Percentiles rank a stretch among this genome's conserved stretches.
phyloP scores from a whole-genome alignment of 2,888 invertebrate species.

The Dascillus cervinus region DNA sequence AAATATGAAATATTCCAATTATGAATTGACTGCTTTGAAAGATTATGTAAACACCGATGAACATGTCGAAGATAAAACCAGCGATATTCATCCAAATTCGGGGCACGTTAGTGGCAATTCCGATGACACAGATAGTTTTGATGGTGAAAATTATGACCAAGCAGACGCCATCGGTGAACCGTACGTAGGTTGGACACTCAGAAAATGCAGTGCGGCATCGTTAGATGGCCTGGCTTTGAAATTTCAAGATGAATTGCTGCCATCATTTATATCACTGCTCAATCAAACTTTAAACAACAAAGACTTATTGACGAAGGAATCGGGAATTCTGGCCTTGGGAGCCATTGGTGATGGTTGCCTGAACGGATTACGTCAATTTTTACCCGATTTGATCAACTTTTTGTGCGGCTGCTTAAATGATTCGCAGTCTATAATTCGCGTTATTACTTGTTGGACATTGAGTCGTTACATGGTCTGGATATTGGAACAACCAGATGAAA shows the following conservation, averaged over 20 bases:
- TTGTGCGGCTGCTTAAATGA: constrained; percentile 58
- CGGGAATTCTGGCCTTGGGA: constrained; percentile 83
- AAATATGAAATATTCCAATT: constrained; percentile 97
- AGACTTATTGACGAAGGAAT: constrained; percentile 94
- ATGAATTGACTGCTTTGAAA: constrained; percentile 86
- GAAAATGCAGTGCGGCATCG: constrained; percentile 98
- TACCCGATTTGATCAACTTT: constrained; percentile 61
- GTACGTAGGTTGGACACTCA: constrained; percentile 75
- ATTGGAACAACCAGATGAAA: constrained; percentile 47
- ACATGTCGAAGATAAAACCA: constrained; percentile 90
- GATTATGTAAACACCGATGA: constrained; percentile 95
- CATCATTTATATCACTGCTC: constrained; percentile 87
- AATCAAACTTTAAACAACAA: constrained; percentile 91
- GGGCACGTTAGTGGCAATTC: constrained; percentile 58
- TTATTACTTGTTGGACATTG: constrained; percentile 73
- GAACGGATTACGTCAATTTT: constrained; percentile 59
- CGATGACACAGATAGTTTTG: constrained; percentile 51
- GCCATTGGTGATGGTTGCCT: constrained; percentile 49
- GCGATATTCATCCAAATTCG: constrained; percentile 97
- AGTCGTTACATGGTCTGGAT: constrained; percentile 69
- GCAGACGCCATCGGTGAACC: constrained; percentile 44
- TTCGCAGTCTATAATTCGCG: constrained; percentile 61
- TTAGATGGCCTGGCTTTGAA: constrained; percentile 94
- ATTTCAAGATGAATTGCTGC: constrained; percentile 88
- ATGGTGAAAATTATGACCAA: constrained; percentile 73